Conservation (phyloP, 2,797 vertebrate species). For the Falco naumanni region DNA sequence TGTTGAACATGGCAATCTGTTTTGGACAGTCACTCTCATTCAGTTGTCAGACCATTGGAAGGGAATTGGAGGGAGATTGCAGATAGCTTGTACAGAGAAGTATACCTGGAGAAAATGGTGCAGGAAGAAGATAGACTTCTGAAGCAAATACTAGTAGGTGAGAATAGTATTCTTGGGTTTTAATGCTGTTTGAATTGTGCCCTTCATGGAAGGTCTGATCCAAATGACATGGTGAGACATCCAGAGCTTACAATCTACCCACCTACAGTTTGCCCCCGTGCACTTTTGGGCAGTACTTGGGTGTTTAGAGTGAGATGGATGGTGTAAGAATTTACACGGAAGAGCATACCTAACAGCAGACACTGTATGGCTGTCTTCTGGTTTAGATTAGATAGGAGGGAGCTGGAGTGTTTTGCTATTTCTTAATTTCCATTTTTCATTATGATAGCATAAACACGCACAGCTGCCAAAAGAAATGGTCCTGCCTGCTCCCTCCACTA, state of each 20-base stretch:
- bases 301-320: background rate
- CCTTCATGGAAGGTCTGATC: background rate
- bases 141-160: background rate
- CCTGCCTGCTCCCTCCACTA: background rate
- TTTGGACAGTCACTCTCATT: background rate
- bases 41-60: background rate
- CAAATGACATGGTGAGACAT: background rate
- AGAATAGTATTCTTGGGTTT: background rate
- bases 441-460: background rate
- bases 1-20: background rate
- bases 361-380: background rate
- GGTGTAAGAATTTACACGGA: background rate
- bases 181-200: background rate
- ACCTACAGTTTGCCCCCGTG: background rate
- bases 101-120: background rate
- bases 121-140: background rate
- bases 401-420: background rate
- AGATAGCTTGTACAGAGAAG: background rate
- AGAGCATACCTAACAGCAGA: background rate
- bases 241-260: background rate
- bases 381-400: background rate
- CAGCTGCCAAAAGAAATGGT: background rate
- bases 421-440: background rate
- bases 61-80: background rate
- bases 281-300: background rate